Base-by-base conservation (phyloP, 2,797 vertebrate genomes). In the Sebastes vulpes region DNA sequence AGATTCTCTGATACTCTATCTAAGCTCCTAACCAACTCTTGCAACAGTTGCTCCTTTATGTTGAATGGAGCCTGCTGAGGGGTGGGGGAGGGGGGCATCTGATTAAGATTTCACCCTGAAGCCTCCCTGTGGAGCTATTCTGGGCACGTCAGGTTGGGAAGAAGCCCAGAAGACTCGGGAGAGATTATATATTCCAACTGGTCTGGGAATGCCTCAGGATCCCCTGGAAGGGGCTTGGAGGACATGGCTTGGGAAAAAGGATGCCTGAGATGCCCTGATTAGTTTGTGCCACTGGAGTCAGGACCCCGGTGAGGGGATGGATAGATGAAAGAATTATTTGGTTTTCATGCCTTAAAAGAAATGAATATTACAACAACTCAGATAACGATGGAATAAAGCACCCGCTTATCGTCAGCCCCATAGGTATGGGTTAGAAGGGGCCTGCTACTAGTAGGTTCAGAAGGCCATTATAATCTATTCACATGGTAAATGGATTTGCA, bases 31-130 rank as follows among this genome's bases (percentile, higher is more conserved):
- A 88, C 78, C 77, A 80, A 52, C 69, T 68, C 65, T 72, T 72
- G 48, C 86, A 88, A 81, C 72, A 77, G 72, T 71, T 80, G 63
- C 65, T 79, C 65, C 79, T 83, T 82, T 66, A 56, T 81, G 77
- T 85, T 74, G 75, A 80, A 77, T 35, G 42, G 59, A 81, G 67
- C 61, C 60, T 60, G 50, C 72, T 9, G 67, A 81, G 77, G 74
- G 60, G 56, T n/a, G 1, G 25, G 4, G 25, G 25, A 1, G 68
- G 65, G 68, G 65, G 65, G 74, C 77, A 86, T 92, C 85, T 92
- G 91, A 90, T 92, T 82, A 88, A 78, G 80, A 85, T 69, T 78
- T 86, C 77, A 83, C 72, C 84, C 83, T 46, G 72, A 89, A 87
- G 84, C 75, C 32, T 85, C 67, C 72, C 75, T 18, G 20, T 71